These are phyloP conservation scores for Amaurobius ferox DNA, from an alignment of 2,888 invertebrate species.

Conservation along the genomic window DNA sequence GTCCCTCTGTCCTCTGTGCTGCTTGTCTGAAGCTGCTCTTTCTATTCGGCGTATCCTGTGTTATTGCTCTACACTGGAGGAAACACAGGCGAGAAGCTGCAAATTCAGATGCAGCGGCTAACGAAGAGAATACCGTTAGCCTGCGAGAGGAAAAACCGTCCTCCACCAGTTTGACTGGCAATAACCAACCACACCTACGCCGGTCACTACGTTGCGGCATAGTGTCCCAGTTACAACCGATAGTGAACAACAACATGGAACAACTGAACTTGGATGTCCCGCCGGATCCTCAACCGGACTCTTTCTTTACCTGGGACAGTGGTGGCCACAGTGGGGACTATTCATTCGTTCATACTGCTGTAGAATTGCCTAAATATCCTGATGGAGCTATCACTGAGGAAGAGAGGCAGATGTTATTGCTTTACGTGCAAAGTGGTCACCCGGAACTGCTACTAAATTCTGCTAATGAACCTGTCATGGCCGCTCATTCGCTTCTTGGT, in stretches of 20 bases:
- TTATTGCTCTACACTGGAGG: slow-evolving; percentile 31
- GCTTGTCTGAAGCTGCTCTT: slow-evolving; percentile 28
- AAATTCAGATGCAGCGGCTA: neutral
- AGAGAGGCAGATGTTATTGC: slow-evolving; percentile 58
- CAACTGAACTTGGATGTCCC: neutral
- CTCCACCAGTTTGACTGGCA: neutral
- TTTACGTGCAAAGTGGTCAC: slow-evolving; percentile 61
- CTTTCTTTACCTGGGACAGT: slow-evolving; percentile 69
- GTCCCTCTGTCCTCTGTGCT: slow-evolving; percentile 23
- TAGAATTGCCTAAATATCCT: slow-evolving; percentile 63
- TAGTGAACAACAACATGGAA: slow-evolving; percentile 8
- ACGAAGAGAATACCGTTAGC: neutral
- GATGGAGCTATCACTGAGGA: slow-evolving; percentile 57
- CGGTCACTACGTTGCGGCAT: slow-evolving; percentile 6
- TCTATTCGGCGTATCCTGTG: slow-evolving; percentile 28
- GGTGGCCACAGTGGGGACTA: slow-evolving; percentile 54
- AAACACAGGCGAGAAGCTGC: neutral
- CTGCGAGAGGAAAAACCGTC: neutral
- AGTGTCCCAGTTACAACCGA: neutral
- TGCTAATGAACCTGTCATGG: neutral
- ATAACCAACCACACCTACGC: slow-evolving; percentile 59
- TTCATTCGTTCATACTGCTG: slow-evolving; percentile 65
- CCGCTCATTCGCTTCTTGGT: neutral
- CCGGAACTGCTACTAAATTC: slow-evolving; percentile 40
- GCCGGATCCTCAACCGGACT: slow-evolving; percentile 40